phyloP scores from a whole-genome alignment of 2,797 vertebrate species.

The Lagodon rhomboides region DNA sequence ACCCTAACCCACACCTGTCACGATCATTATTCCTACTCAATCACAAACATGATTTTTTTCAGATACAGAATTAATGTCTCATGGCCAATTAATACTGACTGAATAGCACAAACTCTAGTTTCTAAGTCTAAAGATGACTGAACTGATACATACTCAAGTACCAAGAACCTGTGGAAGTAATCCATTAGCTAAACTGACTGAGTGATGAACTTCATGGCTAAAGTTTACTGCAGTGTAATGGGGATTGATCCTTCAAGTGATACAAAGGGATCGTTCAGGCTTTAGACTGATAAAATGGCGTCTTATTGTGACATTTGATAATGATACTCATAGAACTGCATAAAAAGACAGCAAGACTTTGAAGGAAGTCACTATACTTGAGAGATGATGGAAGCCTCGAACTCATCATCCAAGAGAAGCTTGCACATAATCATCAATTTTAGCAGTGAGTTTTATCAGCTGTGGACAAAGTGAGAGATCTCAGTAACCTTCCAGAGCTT shows the following conservation, averaged over 20 bases:
- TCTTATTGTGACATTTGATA: too few species aligned
- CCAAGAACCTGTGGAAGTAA: neutral
- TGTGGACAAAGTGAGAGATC: neutral
- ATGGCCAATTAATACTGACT: neutral
- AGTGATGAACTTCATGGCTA: too few species aligned
- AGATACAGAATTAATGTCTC: neutral
- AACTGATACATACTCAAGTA: too few species aligned
- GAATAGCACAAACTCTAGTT: too few species aligned
- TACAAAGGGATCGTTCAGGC: neutral
- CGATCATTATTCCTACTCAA: neutral
- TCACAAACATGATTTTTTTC: neutral
- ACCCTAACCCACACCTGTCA: too few species aligned
- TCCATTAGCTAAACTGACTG: too few species aligned
- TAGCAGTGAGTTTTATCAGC: neutral
- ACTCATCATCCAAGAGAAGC: constrained; percentile 23
- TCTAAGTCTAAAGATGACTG: too few species aligned
- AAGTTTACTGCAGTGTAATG: too few species aligned
- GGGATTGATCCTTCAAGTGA: neutral
- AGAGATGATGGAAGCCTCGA: neutral
- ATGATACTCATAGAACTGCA: neutral
- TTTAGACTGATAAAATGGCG: neutral
- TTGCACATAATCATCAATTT: neutral
- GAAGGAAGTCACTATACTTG: neutral
- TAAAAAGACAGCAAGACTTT: neutral
- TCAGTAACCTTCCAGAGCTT: neutral